Percentiles rank a stretch among this genome's conserved stretches.
These are phyloP conservation scores for Panulirus ornatus DNA, from an alignment of 1,140 invertebrate genomes.

Conservation along the genomic window DNA sequence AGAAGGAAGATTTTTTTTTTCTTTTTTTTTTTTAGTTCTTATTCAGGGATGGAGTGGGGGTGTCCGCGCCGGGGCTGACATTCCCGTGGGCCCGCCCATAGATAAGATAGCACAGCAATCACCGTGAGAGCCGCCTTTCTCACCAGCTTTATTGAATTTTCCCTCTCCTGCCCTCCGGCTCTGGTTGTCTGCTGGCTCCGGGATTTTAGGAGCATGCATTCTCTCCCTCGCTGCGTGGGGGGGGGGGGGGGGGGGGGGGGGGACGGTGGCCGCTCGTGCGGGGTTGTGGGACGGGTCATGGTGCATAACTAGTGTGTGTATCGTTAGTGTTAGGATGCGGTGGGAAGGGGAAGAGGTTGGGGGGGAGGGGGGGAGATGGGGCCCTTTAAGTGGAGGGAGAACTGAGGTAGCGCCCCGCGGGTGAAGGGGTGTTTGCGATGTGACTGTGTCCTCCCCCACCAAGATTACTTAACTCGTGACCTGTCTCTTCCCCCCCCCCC, in stretches of 20 bases:
- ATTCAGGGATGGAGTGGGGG: too few species aligned
- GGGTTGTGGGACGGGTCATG: too few species aligned
- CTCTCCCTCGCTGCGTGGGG: not conserved
- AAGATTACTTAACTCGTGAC: too few species aligned
- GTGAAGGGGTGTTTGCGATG: too few species aligned
- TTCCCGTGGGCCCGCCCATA: not conserved
- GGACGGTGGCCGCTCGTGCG: not conserved
- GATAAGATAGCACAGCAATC: conserved; percentile 10
- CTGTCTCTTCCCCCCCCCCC: too few species aligned
- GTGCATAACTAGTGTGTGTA: too few species aligned
- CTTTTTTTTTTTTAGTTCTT: too few species aligned
- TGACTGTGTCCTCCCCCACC: too few species aligned
- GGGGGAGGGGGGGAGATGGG: not conserved
- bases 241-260: not conserved
- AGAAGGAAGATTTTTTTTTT: too few species aligned
- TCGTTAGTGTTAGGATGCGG: too few species aligned
- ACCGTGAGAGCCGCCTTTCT: not conserved
- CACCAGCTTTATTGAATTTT: not conserved
- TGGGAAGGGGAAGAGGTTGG: not conserved
- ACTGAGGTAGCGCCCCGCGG: not conserved
- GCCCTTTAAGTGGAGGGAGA: not conserved
- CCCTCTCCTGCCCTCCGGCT: not conserved
- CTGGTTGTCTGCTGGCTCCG: not conserved
- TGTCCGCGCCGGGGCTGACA: not conserved
- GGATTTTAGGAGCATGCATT: too few species aligned